phyloP scores from a whole-genome alignment of 2,113 vertebrate species.

The Halcyon senegalensis region DNA sequence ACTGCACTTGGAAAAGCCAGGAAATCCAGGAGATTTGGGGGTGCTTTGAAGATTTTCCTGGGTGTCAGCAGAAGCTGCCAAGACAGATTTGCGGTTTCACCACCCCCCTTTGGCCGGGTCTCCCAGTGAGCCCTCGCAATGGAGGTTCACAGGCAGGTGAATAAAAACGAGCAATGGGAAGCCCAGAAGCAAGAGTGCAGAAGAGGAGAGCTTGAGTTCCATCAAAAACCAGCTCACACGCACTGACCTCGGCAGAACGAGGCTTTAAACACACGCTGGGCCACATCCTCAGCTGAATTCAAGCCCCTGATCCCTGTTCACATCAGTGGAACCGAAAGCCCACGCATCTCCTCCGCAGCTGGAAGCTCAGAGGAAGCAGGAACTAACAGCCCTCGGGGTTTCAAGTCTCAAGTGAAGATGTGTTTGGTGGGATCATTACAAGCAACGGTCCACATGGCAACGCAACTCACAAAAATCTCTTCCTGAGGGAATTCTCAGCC shows the following conservation, averaged over 20 bases:
- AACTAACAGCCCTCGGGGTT: not conserved
- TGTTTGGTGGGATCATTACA: conserved; percentile 21
- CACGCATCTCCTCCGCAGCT: not conserved
- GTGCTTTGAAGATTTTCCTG: not conserved
- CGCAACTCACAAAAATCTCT: not conserved
- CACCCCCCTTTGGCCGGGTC: fast-evolving
- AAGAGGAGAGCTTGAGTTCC: not conserved
- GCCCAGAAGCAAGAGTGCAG: not conserved
- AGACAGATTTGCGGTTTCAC: not conserved
- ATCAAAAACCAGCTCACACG: not conserved
- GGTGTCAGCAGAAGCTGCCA: not conserved
- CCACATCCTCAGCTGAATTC: not conserved
- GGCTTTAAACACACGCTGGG: not conserved
- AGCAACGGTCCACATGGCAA: not conserved
- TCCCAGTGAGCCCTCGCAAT: fast-evolving
- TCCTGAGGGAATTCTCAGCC: conserved; percentile 44
- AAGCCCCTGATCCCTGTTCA: not conserved
- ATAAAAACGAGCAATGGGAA: not conserved
- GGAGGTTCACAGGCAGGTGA: not conserved
- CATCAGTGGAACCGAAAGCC: not conserved
- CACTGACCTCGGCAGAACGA: not conserved
- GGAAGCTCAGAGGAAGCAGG: conserved; percentile 21
- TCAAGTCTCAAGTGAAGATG: not conserved
- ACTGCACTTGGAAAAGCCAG: not conserved
- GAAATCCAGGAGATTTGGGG: not conserved